These are phyloP conservation scores for Poeciliopsis paucimaculata DNA, from an alignment of 2,797 vertebrate genomes.

Conservation along the genomic window DNA sequence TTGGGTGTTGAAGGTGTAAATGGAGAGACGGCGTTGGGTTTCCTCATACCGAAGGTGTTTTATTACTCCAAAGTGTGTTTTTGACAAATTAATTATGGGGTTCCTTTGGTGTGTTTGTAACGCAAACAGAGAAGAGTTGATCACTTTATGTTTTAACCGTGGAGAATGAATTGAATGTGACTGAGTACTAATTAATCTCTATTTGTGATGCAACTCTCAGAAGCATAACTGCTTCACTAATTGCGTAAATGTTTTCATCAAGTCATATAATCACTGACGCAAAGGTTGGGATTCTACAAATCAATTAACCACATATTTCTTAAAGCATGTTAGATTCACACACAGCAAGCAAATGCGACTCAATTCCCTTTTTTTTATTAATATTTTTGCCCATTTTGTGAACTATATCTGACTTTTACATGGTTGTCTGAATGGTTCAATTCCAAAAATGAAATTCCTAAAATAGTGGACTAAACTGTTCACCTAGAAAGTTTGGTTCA, in stretches of 20 bases:
- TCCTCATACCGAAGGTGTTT: neutral
- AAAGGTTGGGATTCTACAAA: neutral
- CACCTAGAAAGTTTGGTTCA: too few relatives aligned
- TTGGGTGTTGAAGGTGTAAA: conserved; percentile 20
- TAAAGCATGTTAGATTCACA: neutral
- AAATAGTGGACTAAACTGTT: too few relatives aligned
- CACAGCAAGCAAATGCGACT: too few relatives aligned
- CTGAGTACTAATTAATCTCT: neutral
- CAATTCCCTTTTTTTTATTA: too few relatives aligned
- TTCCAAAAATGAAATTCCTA: too few relatives aligned
- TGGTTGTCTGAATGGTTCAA: too few relatives aligned
- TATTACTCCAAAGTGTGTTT: neutral
- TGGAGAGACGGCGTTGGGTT: neutral
- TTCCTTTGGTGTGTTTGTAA: neutral
- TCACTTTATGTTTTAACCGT: neutral
- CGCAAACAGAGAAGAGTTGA: neutral
- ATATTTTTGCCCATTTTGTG: too few relatives aligned
- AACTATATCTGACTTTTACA: too few relatives aligned
- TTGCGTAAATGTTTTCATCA: neutral
- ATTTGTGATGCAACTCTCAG: neutral
- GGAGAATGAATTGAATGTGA: neutral
- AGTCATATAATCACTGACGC: neutral
- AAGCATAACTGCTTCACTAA: neutral
- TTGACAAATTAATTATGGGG: neutral
- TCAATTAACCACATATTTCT: neutral